Evolutionary conservation across 2,797 vertebrate genomes (phyloP).

Genomic region (Oreonectes daqikongensis): DNA sequence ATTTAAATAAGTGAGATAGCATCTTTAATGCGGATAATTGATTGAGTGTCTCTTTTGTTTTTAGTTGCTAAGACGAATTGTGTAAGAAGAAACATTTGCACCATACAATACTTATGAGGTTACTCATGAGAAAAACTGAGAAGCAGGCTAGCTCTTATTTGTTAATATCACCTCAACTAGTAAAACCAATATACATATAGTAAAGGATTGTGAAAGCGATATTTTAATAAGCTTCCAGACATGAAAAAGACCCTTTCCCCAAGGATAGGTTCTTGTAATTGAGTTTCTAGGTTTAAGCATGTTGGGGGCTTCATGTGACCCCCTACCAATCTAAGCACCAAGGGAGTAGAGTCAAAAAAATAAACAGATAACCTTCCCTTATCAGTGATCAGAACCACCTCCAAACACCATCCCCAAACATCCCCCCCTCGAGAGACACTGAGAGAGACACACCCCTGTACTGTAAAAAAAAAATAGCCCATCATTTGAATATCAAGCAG

Average conservation of each 20-base stretch:
- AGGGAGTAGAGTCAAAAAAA: constrained; percentile 29
- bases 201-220: no score
- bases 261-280: neutral
- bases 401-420: constrained; percentile 28
- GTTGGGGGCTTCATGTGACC: neutral
- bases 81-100: no score
- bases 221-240: neutral
- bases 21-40: constrained; percentile 74
- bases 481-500: constrained; percentile 75
- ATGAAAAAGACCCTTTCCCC: neutral
- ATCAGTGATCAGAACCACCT: constrained; percentile 47
- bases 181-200: no score
- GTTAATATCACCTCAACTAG: no score
- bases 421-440: constrained; percentile 34
- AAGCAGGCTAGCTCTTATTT: no score
- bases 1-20: constrained; percentile 61
- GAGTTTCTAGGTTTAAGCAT: constrained; percentile 16
- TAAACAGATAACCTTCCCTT: constrained; percentile 39
- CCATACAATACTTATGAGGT: no score
- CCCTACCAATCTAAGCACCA: neutral
- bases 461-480: constrained; percentile 61
- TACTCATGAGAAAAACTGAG: no score
- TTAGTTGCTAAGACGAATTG: constrained; percentile 25
- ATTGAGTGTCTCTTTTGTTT: constrained; percentile 66
- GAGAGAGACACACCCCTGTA: constrained; percentile 62